A percentile compares a stretch with the other conserved stretches of the same genome.
Evolutionary conservation across 1,140 invertebrate species (phyloP).

Genomic region (Pseudomyrmex concolor): DNA sequence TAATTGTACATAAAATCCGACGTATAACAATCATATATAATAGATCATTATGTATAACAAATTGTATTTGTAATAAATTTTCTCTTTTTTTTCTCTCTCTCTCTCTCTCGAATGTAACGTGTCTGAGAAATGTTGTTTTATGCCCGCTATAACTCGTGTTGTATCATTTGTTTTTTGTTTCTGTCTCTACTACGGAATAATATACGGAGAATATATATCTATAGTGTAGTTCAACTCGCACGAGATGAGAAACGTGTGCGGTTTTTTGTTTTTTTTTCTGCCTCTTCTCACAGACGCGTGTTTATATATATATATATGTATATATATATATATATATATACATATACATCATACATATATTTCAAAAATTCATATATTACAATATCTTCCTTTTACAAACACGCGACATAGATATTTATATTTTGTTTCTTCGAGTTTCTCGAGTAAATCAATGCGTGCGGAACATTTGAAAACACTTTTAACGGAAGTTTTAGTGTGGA

Average conservation of each 20-base stretch:
- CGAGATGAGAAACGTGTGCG: constrained; percentile 47
- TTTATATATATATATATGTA: constrained; percentile 36
- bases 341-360: constrained; percentile 22
- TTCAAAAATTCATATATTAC: constrained; percentile 6
- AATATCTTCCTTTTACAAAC: constrained; percentile 60
- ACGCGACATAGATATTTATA: constrained; percentile 26
- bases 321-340: constrained; percentile 41
- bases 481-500: not conserved
- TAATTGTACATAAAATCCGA: constrained; percentile 51
- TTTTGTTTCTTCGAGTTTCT: constrained; percentile 31
- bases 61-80: constrained; percentile 49
- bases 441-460: constrained; percentile 18
- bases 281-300: constrained; percentile 18
- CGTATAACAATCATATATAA: constrained; percentile 50
- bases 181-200: constrained; percentile 11
- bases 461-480: constrained; percentile 38
- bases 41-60: constrained; percentile 37
- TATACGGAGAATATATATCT: constrained; percentile 34
- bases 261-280: not conserved
- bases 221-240: constrained; percentile 33
- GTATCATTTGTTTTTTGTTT: constrained; percentile 12
- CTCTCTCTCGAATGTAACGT: constrained; percentile 12
- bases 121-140: constrained; percentile 20
- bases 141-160: constrained; percentile 10
- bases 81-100: constrained; percentile 52